Conservation (phyloP, 2,113 vertebrate species). For the Saguinus imperator region DNA sequence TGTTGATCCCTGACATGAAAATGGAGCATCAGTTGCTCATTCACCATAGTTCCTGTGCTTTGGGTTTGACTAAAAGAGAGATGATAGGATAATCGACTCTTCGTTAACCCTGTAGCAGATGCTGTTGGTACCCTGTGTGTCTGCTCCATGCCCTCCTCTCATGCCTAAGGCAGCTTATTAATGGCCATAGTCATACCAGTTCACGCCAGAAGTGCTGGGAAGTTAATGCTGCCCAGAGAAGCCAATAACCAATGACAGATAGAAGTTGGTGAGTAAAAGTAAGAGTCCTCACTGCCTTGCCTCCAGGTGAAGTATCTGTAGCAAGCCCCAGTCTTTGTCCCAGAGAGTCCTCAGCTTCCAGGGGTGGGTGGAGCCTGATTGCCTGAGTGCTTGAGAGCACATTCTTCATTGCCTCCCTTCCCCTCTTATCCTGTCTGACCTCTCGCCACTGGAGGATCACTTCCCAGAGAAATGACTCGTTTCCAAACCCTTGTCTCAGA, state of each 20-base stretch:
- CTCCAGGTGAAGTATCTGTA: background rate
- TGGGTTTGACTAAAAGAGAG: background rate
- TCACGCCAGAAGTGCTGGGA: background rate
- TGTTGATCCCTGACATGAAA: background rate
- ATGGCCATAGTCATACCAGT: background rate
- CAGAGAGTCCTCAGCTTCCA: no score
- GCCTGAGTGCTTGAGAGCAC: background rate
- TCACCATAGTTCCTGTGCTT: background rate
- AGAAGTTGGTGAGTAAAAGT: background rate
- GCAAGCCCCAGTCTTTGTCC: background rate
- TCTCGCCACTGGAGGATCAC: background rate
- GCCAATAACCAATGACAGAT: background rate
- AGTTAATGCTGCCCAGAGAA: background rate
- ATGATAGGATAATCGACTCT: background rate
- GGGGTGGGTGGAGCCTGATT: no score
- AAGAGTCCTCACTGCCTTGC: background rate
- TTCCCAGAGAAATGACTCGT: background rate
- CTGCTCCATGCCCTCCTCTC: background rate
- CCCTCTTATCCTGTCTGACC: background rate
- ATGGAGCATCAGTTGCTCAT: no score
- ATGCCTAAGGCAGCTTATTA: background rate
- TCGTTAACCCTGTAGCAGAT: background rate
- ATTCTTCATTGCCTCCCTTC: background rate
- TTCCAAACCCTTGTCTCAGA: background rate
- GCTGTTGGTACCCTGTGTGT: background rate